A percentile compares a stretch with the other conserved stretches of the same genome.
These are phyloP conservation scores for Struthidea cinerea DNA, from an alignment of 2,113 vertebrate genomes.

Conservation along the genomic window DNA sequence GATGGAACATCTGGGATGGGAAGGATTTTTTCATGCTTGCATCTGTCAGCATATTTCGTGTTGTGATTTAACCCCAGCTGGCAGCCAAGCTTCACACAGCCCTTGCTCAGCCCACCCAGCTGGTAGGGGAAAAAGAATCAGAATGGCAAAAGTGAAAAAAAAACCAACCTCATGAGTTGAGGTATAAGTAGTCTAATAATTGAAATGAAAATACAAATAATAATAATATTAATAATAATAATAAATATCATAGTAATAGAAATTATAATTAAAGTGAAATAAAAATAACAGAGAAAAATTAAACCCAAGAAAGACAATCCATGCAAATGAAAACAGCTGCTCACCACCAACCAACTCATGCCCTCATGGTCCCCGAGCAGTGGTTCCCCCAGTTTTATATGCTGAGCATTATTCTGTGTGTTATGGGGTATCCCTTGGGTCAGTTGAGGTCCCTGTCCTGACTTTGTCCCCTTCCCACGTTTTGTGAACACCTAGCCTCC, in stretches of 20 bases:
- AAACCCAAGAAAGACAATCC: not conserved
- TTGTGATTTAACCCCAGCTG: not conserved
- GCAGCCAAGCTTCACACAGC: not conserved
- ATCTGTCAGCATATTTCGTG: not conserved
- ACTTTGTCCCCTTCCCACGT: not conserved
- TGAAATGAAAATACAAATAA: not conserved
- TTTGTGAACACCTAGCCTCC: not conserved
- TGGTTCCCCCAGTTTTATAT: not conserved
- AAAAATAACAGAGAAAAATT: not conserved
- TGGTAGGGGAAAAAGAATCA: not conserved
- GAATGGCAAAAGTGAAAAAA: not conserved
- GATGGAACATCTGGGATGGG: not conserved
- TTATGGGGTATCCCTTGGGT: not conserved
- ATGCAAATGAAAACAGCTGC: not conserved
- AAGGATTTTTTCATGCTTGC: not conserved
- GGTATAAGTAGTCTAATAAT: not conserved
- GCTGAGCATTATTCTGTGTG: too few relatives aligned
- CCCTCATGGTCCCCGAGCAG: too few relatives aligned
- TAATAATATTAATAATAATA: not conserved
- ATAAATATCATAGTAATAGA: not conserved
- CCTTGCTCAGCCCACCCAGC: rapidly evolving
- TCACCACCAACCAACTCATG: not conserved
- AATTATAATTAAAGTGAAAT: not conserved
- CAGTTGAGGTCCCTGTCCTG: too few relatives aligned
- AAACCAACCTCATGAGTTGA: not conserved